phyloP scores from a whole-genome alignment of 1,140 invertebrate genomes.

The Pemphigus obesinymphae region DNA sequence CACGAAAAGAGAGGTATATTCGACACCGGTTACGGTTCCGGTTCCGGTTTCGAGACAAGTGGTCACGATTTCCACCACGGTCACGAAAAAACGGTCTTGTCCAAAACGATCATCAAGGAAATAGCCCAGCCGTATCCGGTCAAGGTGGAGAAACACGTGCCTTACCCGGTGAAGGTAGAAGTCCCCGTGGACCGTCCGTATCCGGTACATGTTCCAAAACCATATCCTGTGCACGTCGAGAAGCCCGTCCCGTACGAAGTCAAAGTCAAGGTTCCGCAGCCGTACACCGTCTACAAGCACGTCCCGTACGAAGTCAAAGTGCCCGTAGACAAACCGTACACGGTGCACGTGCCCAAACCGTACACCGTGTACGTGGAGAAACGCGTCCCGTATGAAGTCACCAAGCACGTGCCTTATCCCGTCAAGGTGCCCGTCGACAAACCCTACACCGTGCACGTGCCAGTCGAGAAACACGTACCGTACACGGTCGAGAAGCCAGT shows the following conservation, averaged over 20 bases:
- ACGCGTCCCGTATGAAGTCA: slow-evolving; percentile 52
- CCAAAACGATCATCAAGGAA: slow-evolving; percentile 44
- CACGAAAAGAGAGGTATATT: slow-evolving; percentile 20
- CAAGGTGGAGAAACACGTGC: slow-evolving; percentile 50
- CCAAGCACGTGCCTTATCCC: slow-evolving; percentile 57
- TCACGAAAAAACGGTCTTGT: slow-evolving; percentile 38
- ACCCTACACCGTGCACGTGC: slow-evolving; percentile 57
- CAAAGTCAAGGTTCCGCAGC: slow-evolving; percentile 52
- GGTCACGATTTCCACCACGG: not conserved
- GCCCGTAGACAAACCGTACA: slow-evolving; percentile 69
- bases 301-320: slow-evolving; percentile 57
- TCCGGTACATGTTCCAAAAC: slow-evolving; percentile 56
- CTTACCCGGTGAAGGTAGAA: slow-evolving; percentile 54
- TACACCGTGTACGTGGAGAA: slow-evolving; percentile 72
- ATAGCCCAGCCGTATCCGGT: slow-evolving; percentile 44
- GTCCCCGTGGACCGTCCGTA: slow-evolving; percentile 50
- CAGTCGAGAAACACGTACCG: slow-evolving; percentile 57
- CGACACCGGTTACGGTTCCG: slow-evolving; percentile 53
- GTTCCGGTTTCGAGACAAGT: not conserved
- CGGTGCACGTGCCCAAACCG: slow-evolving; percentile 65
- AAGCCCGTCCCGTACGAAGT: slow-evolving; percentile 55
- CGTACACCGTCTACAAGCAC: slow-evolving; percentile 50
- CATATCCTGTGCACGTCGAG: slow-evolving; percentile 61
- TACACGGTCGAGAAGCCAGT: slow-evolving; percentile 68
- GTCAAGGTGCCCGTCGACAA: slow-evolving; percentile 72